Percentiles rank a stretch among this genome's conserved stretches.
Evolutionary conservation across 1,140 invertebrate species (phyloP).

Genomic region (Drosophila novamexicana): DNA sequence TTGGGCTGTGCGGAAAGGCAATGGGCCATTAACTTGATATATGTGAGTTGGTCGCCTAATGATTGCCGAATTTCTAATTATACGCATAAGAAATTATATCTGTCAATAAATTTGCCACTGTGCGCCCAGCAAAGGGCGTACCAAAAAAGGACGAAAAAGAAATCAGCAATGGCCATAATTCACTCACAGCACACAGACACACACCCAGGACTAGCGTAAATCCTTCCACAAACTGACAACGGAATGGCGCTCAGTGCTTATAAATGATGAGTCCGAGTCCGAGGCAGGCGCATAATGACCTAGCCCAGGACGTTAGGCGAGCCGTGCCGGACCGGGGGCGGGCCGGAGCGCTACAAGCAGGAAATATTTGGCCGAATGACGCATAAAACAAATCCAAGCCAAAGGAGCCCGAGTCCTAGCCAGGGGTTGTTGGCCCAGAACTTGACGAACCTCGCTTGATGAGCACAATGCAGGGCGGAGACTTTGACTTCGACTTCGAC

Average conservation of each 20-base stretch:
- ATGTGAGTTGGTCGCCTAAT: constrained; percentile 70
- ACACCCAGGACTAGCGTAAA: constrained; percentile 66
- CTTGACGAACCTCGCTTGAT: constrained; percentile 71
- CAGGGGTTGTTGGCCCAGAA: constrained; percentile 55
- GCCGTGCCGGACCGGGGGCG: not conserved
- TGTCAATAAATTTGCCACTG: constrained; percentile 84
- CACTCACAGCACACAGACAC: constrained; percentile 67
- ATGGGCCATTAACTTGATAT: constrained; percentile 80
- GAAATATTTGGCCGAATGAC: constrained; percentile 77
- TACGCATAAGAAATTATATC: constrained; percentile 82
- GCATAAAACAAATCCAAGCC: constrained; percentile 76
- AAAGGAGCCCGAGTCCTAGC: constrained; percentile 32
- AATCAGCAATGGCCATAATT: constrained; percentile 78
- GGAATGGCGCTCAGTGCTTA: constrained; percentile 76
- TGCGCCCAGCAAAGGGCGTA: constrained; percentile 37
- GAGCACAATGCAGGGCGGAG: constrained; percentile 21
- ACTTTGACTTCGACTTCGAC: constrained; percentile 3
- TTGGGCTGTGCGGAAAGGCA: constrained; percentile 61
- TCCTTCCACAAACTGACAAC: constrained; percentile 77
- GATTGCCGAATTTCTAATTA: constrained; percentile 84
- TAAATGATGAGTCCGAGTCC: constrained; percentile 75
- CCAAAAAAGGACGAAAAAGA: constrained; percentile 71
- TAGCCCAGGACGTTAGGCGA: constrained; percentile 50
- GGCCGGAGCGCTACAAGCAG: constrained; percentile 28
- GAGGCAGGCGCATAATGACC: constrained; percentile 68